Evolutionary conservation across 2,797 vertebrate genomes (phyloP), one percentile per base, ranked within the genome.

Genomic region (Taenioides sp.): DNA sequence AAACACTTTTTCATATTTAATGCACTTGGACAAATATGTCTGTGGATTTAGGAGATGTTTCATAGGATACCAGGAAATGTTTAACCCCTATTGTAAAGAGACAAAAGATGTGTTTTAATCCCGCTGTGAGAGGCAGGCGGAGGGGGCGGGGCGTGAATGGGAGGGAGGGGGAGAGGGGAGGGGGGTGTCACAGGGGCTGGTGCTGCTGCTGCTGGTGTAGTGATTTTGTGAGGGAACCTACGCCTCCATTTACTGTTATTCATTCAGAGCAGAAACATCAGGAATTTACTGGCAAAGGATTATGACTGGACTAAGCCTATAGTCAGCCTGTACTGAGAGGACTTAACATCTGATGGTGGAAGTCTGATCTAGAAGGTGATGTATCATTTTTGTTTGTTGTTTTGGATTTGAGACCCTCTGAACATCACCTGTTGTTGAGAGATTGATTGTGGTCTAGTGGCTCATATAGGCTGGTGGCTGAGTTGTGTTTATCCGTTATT

Each of bases 81-180:
- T 96, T 96, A 95, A 96, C 94, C 92, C 80, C 90, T 87, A 95
- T 97, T 98, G 95, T 97, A 79, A 87, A 89, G 80, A 89, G 88
- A 96, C 95, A 97, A 96, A 92, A 95, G 95, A 90, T 90, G 59
- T 83, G 81, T 94, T 95, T 95, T 95, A 95, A 95, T 96, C 93
- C 84, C 88, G 91, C 90, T 91, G 93, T 88, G 93, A 94, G 94
- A 83, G 86, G 86, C 89, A 89, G 91, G 87, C 91, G 80, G 0
- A 74, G 84, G 62, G 62, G 58, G 85, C 78, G 82, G 83, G 81
- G 69, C 14, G 27, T 50, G 72, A 67, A 75, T 49, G 65, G 70
- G 22, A 65, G 34, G 52, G 11, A 2, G 28, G 71, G 75, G 80
- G 80, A 7, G 40, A 75, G 64, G 52, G 20, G 52, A 23, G 52